A percentile compares a stretch with the other conserved stretches of the same genome.
phyloP scores from a whole-genome alignment of 2,113 vertebrate genomes.

The Mola mola region DNA sequence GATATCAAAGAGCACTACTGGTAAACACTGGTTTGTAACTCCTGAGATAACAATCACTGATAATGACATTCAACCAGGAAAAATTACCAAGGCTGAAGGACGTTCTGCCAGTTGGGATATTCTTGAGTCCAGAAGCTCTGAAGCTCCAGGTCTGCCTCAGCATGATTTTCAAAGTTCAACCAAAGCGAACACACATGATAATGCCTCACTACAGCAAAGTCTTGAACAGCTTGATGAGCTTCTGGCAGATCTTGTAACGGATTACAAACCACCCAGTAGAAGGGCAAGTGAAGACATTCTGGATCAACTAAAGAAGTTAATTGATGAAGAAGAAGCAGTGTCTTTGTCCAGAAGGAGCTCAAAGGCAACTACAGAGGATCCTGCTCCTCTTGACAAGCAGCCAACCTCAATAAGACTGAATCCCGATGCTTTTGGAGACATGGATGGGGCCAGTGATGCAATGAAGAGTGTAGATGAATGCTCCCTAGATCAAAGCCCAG shows the following conservation, averaged over 20 bases:
- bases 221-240: constrained; percentile 96
- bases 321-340: constrained; percentile 80
- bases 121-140: constrained; percentile 78
- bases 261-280: constrained; percentile 88
- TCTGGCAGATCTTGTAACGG: constrained; percentile 94
- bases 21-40: constrained; percentile 92
- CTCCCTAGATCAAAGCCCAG: constrained; percentile 92
- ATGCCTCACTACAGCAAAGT: constrained; percentile 89
- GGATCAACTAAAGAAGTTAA: constrained; percentile 88
- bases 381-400: constrained; percentile 85
- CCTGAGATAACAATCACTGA: constrained; percentile 99
- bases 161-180: constrained; percentile 66
- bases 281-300: constrained; percentile 84
- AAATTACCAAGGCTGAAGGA: constrained; percentile 77
- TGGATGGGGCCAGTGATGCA: constrained; percentile 74
- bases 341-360: constrained; percentile 75
- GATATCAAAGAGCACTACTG: constrained; percentile 69
- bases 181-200: constrained; percentile 81
- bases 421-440: constrained; percentile 68
- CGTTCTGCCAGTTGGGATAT: constrained; percentile 88
- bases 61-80: constrained; percentile 88
- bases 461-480: constrained; percentile 83
- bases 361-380: constrained; percentile 68
- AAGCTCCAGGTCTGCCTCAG: constrained; percentile 64
- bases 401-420: constrained; percentile 84